phyloP scores from a whole-genome alignment of 2,113 vertebrate genomes.

The Sakesphorus luctuosus region DNA sequence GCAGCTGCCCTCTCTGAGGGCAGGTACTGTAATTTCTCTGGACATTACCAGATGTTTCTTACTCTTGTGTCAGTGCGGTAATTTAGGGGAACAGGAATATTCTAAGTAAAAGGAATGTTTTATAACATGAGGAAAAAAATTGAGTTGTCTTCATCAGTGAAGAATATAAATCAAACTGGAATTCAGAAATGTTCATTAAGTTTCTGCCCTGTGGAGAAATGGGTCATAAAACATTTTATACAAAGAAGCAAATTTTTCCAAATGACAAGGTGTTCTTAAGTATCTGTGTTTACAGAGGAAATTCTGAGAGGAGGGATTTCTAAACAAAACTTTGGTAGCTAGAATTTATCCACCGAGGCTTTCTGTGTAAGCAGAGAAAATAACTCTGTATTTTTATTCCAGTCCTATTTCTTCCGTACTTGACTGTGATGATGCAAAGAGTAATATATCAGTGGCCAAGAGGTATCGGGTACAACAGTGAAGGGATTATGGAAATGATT shows the following conservation, averaged over 20 bases:
- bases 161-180: conserved; percentile 17
- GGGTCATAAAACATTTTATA: conserved; percentile 1
- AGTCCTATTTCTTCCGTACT: neutral
- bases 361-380: neutral
- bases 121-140: neutral
- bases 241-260: conserved; percentile 16
- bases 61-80: neutral
- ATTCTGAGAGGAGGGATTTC: neutral
- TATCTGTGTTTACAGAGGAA: neutral
- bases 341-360: neutral
- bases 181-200: neutral
- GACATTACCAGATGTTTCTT: neutral
- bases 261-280: conserved; percentile 26
- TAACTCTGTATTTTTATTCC: neutral
- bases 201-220: conserved; percentile 24
- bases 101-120: conserved; percentile 13
- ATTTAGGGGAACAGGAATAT: neutral
- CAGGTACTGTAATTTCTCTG: neutral
- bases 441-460: neutral
- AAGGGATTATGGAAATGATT: neutral
- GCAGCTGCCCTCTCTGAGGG: neutral
- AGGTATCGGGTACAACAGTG: neutral
- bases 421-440: neutral
- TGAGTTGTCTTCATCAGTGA: neutral
- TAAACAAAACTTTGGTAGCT: conserved; percentile 3